Percentiles rank a stretch among this genome's conserved stretches.
phyloP scores from a whole-genome alignment of 1,140 invertebrate genomes.

The Pomacea maculata region DNA sequence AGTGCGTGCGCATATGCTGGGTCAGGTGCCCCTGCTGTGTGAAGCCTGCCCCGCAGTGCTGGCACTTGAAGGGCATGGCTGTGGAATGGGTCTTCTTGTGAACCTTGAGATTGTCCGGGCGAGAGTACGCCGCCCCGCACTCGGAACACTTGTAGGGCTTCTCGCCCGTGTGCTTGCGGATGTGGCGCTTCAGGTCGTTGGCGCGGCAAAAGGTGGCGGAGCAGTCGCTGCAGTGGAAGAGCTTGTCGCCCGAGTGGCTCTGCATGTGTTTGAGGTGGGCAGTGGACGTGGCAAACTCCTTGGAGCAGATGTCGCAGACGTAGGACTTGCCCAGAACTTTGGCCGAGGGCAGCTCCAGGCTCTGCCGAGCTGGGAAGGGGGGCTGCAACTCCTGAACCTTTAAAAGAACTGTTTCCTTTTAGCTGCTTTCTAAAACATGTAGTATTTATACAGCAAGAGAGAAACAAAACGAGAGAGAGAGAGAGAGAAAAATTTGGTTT shows the following conservation, averaged over 20 bases:
- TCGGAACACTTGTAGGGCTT: background rate
- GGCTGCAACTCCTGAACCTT: background rate
- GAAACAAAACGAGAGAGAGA: too few species aligned
- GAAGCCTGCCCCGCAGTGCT: background rate
- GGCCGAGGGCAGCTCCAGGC: background rate
- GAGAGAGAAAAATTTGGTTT: background rate
- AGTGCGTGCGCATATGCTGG: background rate
- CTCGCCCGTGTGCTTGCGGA: background rate
- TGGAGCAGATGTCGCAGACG: background rate
- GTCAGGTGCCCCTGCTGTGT: background rate
- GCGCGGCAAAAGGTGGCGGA: background rate
- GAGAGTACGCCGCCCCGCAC: background rate
- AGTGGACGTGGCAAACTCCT: background rate
- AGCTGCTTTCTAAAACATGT: background rate
- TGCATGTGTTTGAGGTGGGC: background rate
- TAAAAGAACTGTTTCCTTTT: background rate
- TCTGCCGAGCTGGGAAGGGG: background rate
- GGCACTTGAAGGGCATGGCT: background rate
- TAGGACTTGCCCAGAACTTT: background rate
- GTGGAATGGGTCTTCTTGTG: constrained; percentile 2
- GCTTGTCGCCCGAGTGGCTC: constrained; percentile 82
- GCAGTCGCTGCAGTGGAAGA: constrained; percentile 73
- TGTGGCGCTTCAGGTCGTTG: background rate
- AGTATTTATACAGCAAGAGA: too few species aligned
- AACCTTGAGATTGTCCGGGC: background rate